Conservation (phyloP, 2,888 invertebrate species). For the Dilophus febrilis region DNA sequence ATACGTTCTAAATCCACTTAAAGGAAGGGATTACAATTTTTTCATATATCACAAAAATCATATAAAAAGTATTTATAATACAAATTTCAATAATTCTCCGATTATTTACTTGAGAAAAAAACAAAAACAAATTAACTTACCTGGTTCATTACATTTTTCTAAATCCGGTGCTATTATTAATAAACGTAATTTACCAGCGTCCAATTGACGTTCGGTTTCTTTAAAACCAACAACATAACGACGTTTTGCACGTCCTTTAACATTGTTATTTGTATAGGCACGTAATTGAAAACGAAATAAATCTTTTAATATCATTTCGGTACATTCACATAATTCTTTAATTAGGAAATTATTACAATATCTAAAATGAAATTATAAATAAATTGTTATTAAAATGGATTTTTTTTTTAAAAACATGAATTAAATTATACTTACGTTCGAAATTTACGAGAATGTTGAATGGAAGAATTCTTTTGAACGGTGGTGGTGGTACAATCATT, state of each 20-base stretch:
- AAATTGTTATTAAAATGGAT: background rate
- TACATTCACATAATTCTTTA: constrained; percentile 33
- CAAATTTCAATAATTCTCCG: too few relatives aligned
- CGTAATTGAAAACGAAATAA: constrained; percentile 44
- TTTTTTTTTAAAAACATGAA: background rate
- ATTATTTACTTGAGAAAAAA: background rate
- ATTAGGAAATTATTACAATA: constrained; percentile 44
- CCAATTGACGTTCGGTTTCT: constrained; percentile 40
- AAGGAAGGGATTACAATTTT: too few relatives aligned
- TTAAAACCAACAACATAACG: constrained; percentile 44
- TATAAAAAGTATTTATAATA: too few relatives aligned
- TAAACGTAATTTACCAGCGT: constrained; percentile 37
- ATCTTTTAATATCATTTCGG: constrained; percentile 33
- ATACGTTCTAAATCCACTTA: too few relatives aligned
- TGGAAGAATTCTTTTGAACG: too few relatives aligned
- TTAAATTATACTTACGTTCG: background rate
- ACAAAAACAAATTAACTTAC: background rate
- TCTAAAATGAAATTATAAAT: constrained; percentile 14
- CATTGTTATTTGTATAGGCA: constrained; percentile 37
- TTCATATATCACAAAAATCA: too few relatives aligned
- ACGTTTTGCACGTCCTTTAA: constrained; percentile 37
- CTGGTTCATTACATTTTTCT: constrained; percentile 26
- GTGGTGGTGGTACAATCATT: too few relatives aligned
- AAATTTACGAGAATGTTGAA: background rate
- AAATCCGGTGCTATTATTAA: constrained; percentile 46